Evolutionary conservation across 2,113 vertebrate species (phyloP).

Genomic region (Centropristis striata): DNA sequence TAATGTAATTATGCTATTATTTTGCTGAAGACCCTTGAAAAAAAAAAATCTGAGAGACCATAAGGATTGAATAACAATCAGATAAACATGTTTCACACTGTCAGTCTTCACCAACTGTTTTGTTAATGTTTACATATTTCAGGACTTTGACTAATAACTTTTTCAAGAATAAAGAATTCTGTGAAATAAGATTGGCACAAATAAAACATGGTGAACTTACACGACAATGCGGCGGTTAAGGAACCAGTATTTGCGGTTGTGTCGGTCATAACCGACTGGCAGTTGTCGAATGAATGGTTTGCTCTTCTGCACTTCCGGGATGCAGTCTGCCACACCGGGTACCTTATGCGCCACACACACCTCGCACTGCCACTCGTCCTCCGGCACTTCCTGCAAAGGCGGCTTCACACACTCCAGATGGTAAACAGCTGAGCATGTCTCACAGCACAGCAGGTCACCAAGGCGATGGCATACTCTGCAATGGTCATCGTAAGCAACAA

Average conservation of each 20-base stretch:
- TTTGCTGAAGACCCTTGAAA: background rate
- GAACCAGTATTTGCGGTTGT: conserved; percentile 97
- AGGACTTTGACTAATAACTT: background rate
- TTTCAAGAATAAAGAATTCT: background rate
- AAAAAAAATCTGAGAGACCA: background rate
- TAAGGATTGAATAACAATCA: background rate
- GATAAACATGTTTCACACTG: background rate
- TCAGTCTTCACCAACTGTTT: background rate
- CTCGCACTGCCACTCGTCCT: conserved; percentile 99
- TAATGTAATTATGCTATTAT: background rate
- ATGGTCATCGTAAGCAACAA: conserved; percentile 98
- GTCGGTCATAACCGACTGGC: conserved; percentile 94
- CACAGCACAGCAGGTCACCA: conserved; percentile 97
- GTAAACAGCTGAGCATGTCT: conserved; percentile 98
- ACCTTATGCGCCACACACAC: conserved; percentile 98
- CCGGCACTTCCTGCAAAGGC: conserved; percentile 95
- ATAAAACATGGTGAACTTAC: conserved; percentile 86
- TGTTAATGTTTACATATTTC: background rate
- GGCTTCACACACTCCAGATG: conserved; percentile 98
- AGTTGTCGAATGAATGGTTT: conserved; percentile 96
- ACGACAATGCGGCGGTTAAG: conserved; percentile 94
- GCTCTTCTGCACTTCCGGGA: conserved; percentile 96
- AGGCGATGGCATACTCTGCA: conserved; percentile 98
- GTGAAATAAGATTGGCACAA: background rate
- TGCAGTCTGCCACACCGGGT: conserved; percentile 94